phyloP scores from a whole-genome alignment of 2,888 invertebrate species.

The Arge pagana region DNA sequence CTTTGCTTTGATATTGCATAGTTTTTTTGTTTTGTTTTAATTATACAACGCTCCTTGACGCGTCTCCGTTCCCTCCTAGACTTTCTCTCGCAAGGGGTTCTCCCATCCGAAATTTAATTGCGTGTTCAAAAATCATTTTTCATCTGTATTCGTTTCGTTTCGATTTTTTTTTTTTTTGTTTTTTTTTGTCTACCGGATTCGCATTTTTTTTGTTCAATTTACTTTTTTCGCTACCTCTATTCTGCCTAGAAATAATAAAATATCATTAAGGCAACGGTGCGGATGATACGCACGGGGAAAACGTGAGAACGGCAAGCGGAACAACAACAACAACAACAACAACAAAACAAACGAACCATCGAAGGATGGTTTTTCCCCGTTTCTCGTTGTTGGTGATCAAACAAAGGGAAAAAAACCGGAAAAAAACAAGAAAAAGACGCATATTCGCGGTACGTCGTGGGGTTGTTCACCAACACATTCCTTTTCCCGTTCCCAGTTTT shows the following conservation, averaged over 20 bases:
- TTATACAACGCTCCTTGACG: too few relatives aligned
- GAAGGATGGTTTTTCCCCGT: too few relatives aligned
- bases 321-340: too few relatives aligned
- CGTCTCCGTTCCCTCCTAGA: too few relatives aligned
- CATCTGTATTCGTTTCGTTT: neutral
- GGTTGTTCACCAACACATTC: neutral
- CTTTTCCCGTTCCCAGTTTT: neutral
- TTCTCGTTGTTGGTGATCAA: neutral
- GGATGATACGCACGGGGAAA: too few relatives aligned
- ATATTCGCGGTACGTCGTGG: too few relatives aligned
- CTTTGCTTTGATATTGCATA: neutral
- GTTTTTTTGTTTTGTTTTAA: slow-evolving; percentile 2
- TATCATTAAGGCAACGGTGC: slow-evolving; percentile 10
- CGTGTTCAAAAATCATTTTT: slow-evolving; percentile 4
- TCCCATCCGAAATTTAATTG: slow-evolving; percentile 8
- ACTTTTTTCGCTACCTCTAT: slow-evolving; percentile 11
- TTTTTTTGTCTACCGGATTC: neutral
- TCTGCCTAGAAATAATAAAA: slow-evolving; percentile 20
- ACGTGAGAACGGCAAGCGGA: too few relatives aligned
- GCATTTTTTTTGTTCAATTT: neutral
- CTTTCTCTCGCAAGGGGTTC: neutral
- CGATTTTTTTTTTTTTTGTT: slow-evolving; percentile 1
- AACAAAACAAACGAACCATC: neutral
- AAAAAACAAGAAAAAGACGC: neutral
- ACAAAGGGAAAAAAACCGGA: neutral